Conservation (phyloP, 2,797 vertebrate species). For the Gallinago nigripennis region DNA sequence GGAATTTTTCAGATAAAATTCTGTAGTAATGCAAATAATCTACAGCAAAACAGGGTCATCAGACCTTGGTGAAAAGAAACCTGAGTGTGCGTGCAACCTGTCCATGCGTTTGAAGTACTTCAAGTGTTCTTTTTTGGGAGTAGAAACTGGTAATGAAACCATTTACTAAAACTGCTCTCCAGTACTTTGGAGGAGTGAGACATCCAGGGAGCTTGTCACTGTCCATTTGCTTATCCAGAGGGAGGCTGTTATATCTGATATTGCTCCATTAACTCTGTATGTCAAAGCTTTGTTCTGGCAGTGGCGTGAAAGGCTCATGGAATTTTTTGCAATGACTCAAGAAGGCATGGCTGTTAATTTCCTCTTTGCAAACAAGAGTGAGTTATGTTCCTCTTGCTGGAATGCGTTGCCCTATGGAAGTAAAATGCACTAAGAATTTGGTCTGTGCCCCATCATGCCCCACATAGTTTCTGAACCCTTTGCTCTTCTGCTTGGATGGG, state of each 20-base stretch:
- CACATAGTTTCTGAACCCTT: conserved; percentile 3
- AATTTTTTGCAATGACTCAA: neutral
- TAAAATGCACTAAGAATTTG: neutral
- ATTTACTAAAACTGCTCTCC: neutral
- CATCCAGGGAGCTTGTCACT: neutral
- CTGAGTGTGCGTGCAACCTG: neutral
- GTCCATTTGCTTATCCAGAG: neutral
- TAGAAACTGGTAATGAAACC: neutral
- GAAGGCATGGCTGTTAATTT: neutral
- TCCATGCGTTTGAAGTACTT: neutral
- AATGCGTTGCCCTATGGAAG: neutral
- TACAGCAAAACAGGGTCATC: neutral
- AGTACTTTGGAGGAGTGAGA: neutral
- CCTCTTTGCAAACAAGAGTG: neutral
- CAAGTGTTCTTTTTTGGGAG: neutral
- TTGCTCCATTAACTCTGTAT: neutral
- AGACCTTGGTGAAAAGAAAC: neutral
- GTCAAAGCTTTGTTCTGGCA: neutral
- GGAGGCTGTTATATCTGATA: neutral
- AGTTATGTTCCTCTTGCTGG: neutral
- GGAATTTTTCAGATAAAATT: neutral
- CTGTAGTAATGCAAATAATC: neutral
- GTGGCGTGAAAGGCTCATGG: neutral
- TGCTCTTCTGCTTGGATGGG: neutral
- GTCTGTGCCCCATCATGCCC: neutral